Evolutionary conservation across 2,797 vertebrate species (phyloP).

Genomic region (Luscinia luscinia): DNA sequence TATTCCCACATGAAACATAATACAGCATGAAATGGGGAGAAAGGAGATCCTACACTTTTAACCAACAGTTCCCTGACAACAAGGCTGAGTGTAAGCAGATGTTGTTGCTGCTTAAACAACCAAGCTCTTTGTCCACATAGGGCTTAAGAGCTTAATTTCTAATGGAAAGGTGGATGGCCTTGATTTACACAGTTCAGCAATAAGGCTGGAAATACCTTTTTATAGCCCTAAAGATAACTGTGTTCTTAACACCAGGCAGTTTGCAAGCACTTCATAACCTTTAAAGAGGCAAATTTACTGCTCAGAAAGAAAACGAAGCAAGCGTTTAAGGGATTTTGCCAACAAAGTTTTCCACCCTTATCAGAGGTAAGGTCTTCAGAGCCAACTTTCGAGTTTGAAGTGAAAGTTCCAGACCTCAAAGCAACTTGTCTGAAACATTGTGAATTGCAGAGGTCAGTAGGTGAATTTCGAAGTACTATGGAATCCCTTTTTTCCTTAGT

Average conservation of each 20-base stretch:
- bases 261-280: constrained; percentile 32
- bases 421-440: neutral
- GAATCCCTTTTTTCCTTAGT: neutral
- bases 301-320: neutral
- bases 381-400: neutral
- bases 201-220: constrained; percentile 52
- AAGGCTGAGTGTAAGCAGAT: constrained; percentile 69
- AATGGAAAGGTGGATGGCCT: constrained; percentile 66
- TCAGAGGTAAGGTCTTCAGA: constrained; percentile 12
- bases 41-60: constrained; percentile 61
- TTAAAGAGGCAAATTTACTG: constrained; percentile 49
- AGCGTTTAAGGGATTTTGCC: constrained; percentile 28
- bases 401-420: neutral
- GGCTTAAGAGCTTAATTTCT: constrained; percentile 69
- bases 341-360: constrained; percentile 23
- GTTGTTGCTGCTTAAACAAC: constrained; percentile 67
- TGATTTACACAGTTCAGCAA: constrained; percentile 68
- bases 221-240: constrained; percentile 32
- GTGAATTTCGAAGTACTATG: neutral
- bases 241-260: constrained; percentile 19
- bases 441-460: neutral
- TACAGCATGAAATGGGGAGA: constrained; percentile 63
- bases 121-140: constrained; percentile 64
- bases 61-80: constrained; percentile 62
- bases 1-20: constrained; percentile 61